Conservation (phyloP, 2,113 vertebrate species). For the Ranitomeya variabilis region DNA sequence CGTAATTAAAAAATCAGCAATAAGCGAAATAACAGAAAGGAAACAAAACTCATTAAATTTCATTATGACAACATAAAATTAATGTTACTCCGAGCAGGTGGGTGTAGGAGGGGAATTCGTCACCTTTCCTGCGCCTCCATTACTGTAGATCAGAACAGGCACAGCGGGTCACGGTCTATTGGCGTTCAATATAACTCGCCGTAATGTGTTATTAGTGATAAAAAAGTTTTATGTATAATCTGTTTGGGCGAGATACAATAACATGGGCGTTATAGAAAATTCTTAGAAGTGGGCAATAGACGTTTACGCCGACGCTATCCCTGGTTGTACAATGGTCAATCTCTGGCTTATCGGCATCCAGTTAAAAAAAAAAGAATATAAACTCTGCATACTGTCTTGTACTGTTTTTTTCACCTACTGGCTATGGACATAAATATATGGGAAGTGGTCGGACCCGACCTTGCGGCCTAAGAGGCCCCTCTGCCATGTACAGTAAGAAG, state of each 20-base stretch:
- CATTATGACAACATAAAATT: constrained; percentile 26
- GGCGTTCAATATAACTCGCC: background rate
- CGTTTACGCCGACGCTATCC: no score
- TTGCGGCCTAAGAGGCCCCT: no score
- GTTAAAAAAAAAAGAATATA: no score
- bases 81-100: background rate
- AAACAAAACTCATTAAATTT: background rate
- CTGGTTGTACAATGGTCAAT: no score
- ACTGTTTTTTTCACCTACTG: no score
- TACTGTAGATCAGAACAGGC: background rate
- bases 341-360: no score
- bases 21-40: background rate
- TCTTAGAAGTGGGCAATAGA: no score
- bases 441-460: no score
- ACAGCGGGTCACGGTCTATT: background rate
- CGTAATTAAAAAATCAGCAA: background rate
- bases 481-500: no score
- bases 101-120: background rate
- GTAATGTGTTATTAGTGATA: background rate
- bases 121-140: background rate
- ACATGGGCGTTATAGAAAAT: no score
- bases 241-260: background rate
- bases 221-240: background rate
- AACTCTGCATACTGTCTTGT: no score
- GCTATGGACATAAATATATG: no score